Evolutionary conservation across 2,797 vertebrate genomes (phyloP).

Genomic region (Lutjanus campechanus): DNA sequence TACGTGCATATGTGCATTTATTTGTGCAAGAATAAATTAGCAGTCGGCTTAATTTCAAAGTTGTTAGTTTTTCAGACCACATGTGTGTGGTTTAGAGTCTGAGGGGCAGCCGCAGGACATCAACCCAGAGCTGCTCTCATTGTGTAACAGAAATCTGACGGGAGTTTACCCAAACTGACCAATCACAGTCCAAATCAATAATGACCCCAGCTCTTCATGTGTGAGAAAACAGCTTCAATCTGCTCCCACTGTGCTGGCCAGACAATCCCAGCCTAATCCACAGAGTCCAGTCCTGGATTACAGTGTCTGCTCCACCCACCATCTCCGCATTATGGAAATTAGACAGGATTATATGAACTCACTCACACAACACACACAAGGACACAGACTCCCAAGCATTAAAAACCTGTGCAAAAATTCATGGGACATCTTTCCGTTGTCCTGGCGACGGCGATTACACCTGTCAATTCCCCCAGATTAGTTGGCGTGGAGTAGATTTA

Average conservation of each 20-base stretch:
- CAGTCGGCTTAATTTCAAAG: neutral
- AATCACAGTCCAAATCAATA: conserved; percentile 58
- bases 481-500: conserved; percentile 35
- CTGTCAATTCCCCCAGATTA: conserved; percentile 52
- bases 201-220: conserved; percentile 28
- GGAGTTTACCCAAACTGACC: conserved; percentile 49
- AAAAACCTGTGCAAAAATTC: conserved; percentile 11
- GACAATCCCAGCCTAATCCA: conserved; percentile 80
- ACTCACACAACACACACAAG: conserved; percentile 12
- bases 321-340: conserved; percentile 68
- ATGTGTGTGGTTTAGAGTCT: neutral
- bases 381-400: neutral
- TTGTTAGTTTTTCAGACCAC: neutral
- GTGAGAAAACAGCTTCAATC: conserved; percentile 68
- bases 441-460: conserved; percentile 40
- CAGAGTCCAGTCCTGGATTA: conserved; percentile 77
- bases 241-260: conserved; percentile 69
- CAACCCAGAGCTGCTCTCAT: conserved; percentile 3
- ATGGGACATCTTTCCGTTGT: conserved; percentile 33
- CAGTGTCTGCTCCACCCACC: conserved; percentile 69
- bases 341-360: conserved; percentile 65
- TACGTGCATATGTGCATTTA: neutral
- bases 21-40: neutral
- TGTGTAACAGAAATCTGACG: conserved; percentile 27
- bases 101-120: conserved; percentile 1